Percentiles rank a stretch among this genome's conserved stretches.
Conservation (phyloP, 2,113 vertebrate genomes). For the Argyrosomus japonicus region DNA sequence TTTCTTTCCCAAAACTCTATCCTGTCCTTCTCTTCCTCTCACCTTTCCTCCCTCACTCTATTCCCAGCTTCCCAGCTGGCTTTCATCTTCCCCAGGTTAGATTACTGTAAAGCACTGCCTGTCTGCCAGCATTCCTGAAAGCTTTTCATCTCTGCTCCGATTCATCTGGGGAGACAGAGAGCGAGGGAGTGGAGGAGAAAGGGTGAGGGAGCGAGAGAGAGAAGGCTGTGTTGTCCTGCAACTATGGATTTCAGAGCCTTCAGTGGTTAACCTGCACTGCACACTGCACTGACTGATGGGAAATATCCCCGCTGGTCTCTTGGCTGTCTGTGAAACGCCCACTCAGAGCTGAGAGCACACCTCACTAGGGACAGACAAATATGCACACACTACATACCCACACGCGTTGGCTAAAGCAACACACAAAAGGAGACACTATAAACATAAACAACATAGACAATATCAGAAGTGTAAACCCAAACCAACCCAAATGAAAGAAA, state of each 20-base stretch:
- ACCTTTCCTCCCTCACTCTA: slow-evolving; percentile 53
- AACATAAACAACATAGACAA: slow-evolving; percentile 17
- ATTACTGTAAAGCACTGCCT: slow-evolving; percentile 84
- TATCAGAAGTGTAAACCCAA: not conserved
- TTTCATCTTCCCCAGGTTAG: slow-evolving; percentile 84
- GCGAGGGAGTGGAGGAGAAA: slow-evolving; percentile 24
- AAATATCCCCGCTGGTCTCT: slow-evolving; percentile 71
- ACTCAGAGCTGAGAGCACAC: slow-evolving; percentile 69
- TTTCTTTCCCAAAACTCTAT: slow-evolving; percentile 66
- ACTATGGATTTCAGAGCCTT: slow-evolving; percentile 74
- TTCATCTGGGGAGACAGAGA: slow-evolving; percentile 78
- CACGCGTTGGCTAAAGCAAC: slow-evolving; percentile 3
- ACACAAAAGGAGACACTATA: slow-evolving; percentile 7
- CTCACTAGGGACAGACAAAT: slow-evolving; percentile 60
- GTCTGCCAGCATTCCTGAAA: slow-evolving; percentile 84
- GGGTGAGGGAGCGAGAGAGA: slow-evolving; percentile 26
- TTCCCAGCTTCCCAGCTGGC: slow-evolving; percentile 74
- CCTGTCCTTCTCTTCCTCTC: slow-evolving; percentile 61
- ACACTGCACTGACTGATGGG: slow-evolving; percentile 72
- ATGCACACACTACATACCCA: slow-evolving; percentile 2
- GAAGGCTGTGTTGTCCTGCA: slow-evolving; percentile 39
- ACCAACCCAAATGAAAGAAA: not conserved
- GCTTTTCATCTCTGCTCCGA: slow-evolving; percentile 81
- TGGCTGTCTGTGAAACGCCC: slow-evolving; percentile 72
- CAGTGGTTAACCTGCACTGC: slow-evolving; percentile 76